Evolutionary conservation across 2,113 vertebrate genomes (phyloP), one percentile per base, ranked within the genome.

Genomic region (Notarius lentiginosus): DNA sequence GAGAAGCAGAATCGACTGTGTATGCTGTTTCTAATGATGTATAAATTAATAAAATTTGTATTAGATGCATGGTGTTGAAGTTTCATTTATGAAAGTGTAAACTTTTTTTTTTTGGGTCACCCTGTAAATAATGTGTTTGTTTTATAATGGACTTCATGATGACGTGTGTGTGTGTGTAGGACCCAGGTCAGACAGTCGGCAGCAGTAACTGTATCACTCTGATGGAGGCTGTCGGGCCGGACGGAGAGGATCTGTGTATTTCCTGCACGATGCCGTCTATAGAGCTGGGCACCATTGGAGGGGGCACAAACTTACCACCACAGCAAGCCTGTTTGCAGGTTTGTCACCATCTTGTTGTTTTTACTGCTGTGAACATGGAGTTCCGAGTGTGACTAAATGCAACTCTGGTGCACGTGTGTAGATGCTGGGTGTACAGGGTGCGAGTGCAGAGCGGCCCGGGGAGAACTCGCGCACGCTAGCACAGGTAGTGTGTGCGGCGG

Each of bases 261-360:
- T 98, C 95, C 91, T 99, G 98, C 82, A 99, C 98, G 0, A 99
- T 99, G 98, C 98, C 98, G 0, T 99, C 98, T 1, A 97, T 99
- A 92, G 98, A 99, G 91, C 95, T 99, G 81, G 98, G 98, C 14
- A 99, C 98, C 1, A 96, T 99, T 17, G 98, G 98, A 0, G 97
- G 98, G 12, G 98, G 98, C 30, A 99, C 98, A 87, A 97, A 95
- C 91, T 89, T 99, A 91, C 94, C 96, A 5, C 96, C 98, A 4
- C 98, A 99, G 90, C 97, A 99, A 90, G 97, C 98, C 88, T 99
- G 98, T 90, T 93, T 99, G 68, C 96, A 97, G 98, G 98, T 99
- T 96, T 68, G 20, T 76, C 56, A 30, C 60, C 27, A 27, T 27
- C 27, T 51, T 51, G 11, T 53, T 24, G 1, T 24, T 15, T 56